Evolutionary conservation across 2,113 vertebrate species (phyloP).

Genomic region (Emydocephalus ijimae): DNA sequence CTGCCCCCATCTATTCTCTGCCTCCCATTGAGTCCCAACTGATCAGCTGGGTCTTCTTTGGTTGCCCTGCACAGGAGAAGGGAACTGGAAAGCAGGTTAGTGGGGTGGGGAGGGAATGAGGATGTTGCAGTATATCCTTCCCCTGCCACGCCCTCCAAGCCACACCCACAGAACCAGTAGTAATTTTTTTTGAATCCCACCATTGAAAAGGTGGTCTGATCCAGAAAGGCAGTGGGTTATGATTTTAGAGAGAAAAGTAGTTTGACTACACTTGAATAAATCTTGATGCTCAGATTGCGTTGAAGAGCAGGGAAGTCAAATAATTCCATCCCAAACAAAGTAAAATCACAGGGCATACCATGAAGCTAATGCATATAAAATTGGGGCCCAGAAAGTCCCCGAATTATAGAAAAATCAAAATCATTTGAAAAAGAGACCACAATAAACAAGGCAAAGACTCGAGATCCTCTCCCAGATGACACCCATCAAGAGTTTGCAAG

Average conservation of each 20-base stretch:
- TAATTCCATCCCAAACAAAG: not conserved
- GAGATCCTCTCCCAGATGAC: not conserved
- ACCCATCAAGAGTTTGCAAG: not conserved
- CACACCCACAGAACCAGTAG: no score
- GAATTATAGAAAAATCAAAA: no score
- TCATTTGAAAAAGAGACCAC: not conserved
- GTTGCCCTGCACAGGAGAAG: no score
- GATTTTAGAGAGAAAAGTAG: not conserved
- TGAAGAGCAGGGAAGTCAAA: not conserved
- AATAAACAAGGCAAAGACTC: not conserved
- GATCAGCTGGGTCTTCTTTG: no score
- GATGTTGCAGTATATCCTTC: no score
- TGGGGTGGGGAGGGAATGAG: no score
- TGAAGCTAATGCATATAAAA: not conserved
- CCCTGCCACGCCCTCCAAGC: no score
- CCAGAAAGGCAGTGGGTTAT: not conserved
- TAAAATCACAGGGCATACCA: not conserved
- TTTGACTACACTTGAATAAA: not conserved
- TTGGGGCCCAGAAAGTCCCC: not conserved
- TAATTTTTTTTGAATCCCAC: no score
- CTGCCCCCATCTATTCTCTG: no score
- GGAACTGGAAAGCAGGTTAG: no score
- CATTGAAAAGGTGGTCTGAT: not conserved
- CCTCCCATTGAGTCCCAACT: no score
- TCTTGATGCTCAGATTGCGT: no score